A percentile compares a stretch with the other conserved stretches of the same genome.
Evolutionary conservation across 2,797 vertebrate species (phyloP).

Genomic region (Mus spretus): DNA sequence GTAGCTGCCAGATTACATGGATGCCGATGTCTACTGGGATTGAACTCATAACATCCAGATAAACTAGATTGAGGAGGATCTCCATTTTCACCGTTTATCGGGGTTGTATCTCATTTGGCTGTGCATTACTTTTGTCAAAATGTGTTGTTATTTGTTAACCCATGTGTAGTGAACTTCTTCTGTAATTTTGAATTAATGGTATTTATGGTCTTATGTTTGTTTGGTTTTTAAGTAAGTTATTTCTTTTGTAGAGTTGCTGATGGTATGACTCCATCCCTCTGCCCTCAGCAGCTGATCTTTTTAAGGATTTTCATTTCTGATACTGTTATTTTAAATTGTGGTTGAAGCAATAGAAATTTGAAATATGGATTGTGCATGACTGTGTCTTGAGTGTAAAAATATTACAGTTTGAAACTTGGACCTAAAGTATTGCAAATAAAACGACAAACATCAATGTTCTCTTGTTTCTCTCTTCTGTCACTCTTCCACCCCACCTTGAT

Average conservation of each 20-base stretch:
- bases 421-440: slow-evolving; percentile 95
- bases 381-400: slow-evolving; percentile 99
- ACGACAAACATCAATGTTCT: slow-evolving; percentile 86
- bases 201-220: slow-evolving; percentile 89
- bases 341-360: slow-evolving; percentile 99
- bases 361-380: slow-evolving; percentile 99
- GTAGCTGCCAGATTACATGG: slow-evolving; percentile 72
- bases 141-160: slow-evolving; percentile 95
- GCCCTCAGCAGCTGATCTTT: slow-evolving; percentile 91
- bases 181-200: slow-evolving; percentile 96
- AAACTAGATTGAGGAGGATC: slow-evolving; percentile 86
- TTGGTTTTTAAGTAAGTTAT: slow-evolving; percentile 91
- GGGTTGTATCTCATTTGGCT: slow-evolving; percentile 91
- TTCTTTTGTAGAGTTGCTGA: slow-evolving; percentile 94
- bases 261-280: slow-evolving; percentile 90
- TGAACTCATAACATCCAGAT: slow-evolving; percentile 80
- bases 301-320: slow-evolving; percentile 84
- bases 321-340: slow-evolving; percentile 97
- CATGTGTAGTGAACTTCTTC: slow-evolving; percentile 95
- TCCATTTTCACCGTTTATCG: slow-evolving; percentile 89
- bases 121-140: slow-evolving; percentile 95
- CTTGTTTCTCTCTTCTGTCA: slow-evolving; percentile 69
- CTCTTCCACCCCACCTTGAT: background rate
- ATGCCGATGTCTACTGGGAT: slow-evolving; percentile 76
- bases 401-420: slow-evolving; percentile 98